Base-by-base conservation (phyloP, 92 coral and sea anemone genomes). In the Galaxea fascicularis region DNA sequence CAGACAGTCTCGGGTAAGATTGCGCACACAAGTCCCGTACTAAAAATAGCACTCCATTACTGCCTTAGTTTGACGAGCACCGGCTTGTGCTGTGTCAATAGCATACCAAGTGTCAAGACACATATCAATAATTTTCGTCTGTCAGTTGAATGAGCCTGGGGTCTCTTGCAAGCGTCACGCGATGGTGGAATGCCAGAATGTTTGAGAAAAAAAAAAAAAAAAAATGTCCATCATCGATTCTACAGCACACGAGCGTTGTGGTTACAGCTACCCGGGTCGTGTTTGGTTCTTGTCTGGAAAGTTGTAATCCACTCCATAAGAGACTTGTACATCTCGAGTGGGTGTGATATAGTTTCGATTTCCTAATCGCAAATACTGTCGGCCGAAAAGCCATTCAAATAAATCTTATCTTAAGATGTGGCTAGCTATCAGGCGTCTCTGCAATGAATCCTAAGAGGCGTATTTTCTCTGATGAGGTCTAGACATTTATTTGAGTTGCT, bases 161-260 rank as follows among this genome's bases (percentile, higher is more conserved):
- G 31, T 51, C 84, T 67, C 74, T n/a, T 79, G 52, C 10, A 65
- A 29, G 75, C 13, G 51, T 64, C 84, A 79, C 84, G 84, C 75
- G 30, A 79, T 51, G 27, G 51, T 18, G 71, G 84, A 79, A 79
- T 65, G 75, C 65, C 31, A 65, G 28, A 22, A 29, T 22, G 45
- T 67, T 28, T 41, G 65, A 7, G 27, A 26, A 3, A 29, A 59
- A 20, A 3, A 29, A 59, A 59, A 60, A 31, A 21, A 31, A 7
- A 11, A 18, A 59, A 31, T 11, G 30, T 18, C 80, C 13, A n/a
- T 4, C 53, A 21, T 15, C 9, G 44, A 39, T 26, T 27, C 46
- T 7, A 8, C n/a, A 21, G 3, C 69, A 5, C 69, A 17, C 44
- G 44, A 31, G 69, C 68, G 22, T 56, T 74, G 4, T 11, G 29